Evolutionary conservation across 2,888 invertebrate species (phyloP).

Genomic region (Harpalus rubripes): DNA sequence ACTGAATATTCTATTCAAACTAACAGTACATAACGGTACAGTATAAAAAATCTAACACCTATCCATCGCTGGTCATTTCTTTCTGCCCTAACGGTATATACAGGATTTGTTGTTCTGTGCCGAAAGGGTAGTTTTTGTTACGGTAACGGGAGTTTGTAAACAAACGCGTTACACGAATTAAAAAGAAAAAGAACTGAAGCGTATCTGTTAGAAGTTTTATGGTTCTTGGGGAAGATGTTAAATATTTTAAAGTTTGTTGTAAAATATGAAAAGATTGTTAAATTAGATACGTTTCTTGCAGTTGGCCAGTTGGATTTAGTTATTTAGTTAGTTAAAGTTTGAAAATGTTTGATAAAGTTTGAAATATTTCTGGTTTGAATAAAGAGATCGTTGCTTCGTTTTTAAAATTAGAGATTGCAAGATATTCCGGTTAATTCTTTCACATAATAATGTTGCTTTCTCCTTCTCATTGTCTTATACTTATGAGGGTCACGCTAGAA

Average conservation of each 20-base stretch:
- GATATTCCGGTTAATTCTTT: too few relatives aligned
- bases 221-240: neutral
- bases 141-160: constrained; percentile 61
- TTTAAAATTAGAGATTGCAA: neutral
- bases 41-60: constrained; percentile 23
- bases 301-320: neutral
- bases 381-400: neutral
- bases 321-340: constrained; percentile 7
- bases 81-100: constrained; percentile 33
- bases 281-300: neutral
- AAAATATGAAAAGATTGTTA: constrained; percentile 12
- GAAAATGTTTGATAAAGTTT: neutral
- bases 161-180: constrained; percentile 54
- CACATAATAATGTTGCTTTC: too few relatives aligned
- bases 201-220: constrained; percentile 38
- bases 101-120: constrained; percentile 32
- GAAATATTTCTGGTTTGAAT: neutral
- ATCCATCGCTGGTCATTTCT: neutral
- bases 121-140: constrained; percentile 58
- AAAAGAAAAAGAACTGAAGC: neutral
- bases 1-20: constrained; percentile 39
- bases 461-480: too few relatives aligned
- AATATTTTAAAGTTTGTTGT: constrained; percentile 22
- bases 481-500: too few relatives aligned
- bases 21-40: constrained; percentile 31